phyloP scores from a whole-genome alignment of 2,888 invertebrate species.

The Clitarchus hookeri region DNA sequence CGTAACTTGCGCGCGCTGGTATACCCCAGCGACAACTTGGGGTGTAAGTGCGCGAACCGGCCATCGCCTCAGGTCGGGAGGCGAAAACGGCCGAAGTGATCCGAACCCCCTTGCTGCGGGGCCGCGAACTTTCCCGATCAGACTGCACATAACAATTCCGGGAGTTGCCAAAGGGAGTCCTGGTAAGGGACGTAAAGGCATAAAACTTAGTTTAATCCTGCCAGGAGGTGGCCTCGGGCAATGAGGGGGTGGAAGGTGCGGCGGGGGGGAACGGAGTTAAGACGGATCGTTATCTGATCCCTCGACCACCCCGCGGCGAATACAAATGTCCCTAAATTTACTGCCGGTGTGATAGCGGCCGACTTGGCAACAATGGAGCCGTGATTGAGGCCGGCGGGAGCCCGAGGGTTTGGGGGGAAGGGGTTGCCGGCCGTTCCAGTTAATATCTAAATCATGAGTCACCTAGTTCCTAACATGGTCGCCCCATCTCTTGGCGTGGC shows the following conservation, averaged over 20 bases:
- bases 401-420: background rate
- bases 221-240: background rate
- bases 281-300: slow-evolving; percentile 14
- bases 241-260: background rate
- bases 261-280: background rate
- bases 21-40: background rate
- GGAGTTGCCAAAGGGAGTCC: background rate
- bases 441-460: slow-evolving; percentile 10
- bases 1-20: background rate
- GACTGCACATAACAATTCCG: background rate
- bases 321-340: slow-evolving; percentile 14
- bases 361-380: slow-evolving; percentile 14
- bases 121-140: background rate
- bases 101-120: background rate
- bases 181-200: background rate
- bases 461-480: background rate
- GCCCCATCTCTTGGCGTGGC: too few relatives aligned
- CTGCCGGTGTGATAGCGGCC: slow-evolving; percentile 4
- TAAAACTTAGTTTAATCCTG: slow-evolving; percentile 14
- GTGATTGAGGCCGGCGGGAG: background rate
- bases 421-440: slow-evolving; percentile 8
- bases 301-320: background rate
- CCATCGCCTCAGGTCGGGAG: background rate
- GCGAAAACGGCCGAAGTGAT: background rate
- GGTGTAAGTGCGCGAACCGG: background rate